Base-by-base conservation (phyloP, 2,888 invertebrate species). In the Ormyrus labotus region DNA sequence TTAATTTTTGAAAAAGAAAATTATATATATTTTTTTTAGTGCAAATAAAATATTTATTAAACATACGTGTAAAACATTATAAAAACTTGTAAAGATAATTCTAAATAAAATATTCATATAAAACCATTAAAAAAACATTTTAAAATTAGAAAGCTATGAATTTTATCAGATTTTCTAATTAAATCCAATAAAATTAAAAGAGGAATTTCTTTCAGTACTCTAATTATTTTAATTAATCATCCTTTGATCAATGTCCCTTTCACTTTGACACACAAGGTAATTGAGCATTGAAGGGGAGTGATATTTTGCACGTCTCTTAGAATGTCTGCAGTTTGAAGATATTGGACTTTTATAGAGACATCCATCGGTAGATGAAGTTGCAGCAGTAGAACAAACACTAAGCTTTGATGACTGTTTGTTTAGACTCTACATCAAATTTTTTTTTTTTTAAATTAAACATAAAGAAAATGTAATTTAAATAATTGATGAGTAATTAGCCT, bases 381-480 rank as follows among this genome's bases (percentile, higher is more conserved):
- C 58, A 69, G 60, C 63, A 2, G 61, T 50, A 10, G 77, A 74
- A 65, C 80, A 82, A 45, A 80, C 51, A 61, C 82, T 82, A 11
- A 82, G 45, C 67, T 82, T 82, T 9, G 82, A 82, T 57, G 65
- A 65, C 47, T 72, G 63, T 47, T 67, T 75, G n/a, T 69, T 80
- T 48, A 57, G 61, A 19, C 61, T 61, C 78, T 78, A 48, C 34
- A 34, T 9, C 5, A 72, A 68, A 50, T 7, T 34, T 34, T 34
- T 34, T 34, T 34, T 34, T 34, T 34, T 34, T 34, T 4, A 34
- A 34, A 34, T 34, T 34, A 34, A 34, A 34, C 34, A 34, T 34
- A 4, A 34, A 34, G 34, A 34, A 34, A 2, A 34, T 34, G 34
- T 34, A 34, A 34, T 4, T 34, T 34, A 34, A 34, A 34, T 34